Base-by-base conservation (phyloP, 2,113 vertebrate species). In the Hemicordylus capensis region DNA sequence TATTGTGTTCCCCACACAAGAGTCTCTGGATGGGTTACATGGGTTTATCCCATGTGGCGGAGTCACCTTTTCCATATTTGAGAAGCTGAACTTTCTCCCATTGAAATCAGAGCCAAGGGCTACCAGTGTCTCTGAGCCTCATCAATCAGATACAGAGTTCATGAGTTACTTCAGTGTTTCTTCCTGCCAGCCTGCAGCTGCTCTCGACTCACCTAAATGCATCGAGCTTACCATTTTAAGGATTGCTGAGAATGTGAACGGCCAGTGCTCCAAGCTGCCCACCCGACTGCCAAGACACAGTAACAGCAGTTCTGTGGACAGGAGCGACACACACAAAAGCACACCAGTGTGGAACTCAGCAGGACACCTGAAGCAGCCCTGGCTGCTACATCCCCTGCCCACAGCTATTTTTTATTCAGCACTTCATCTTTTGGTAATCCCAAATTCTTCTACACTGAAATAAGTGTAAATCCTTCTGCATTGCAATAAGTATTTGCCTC, bases 101-200 rank as follows among this genome's bases (percentile, higher is more conserved):
- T 42, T 46, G 59, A 80, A 64, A 46, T 66, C 78, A n/a, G n/a
- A n/a, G n/a, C n/a, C n/a, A n/a, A n/a, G n/a, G n/a, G n/a, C n/a
- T n/a, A n/a, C n/a, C 46, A 51, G 42, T 80, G 28, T n/a, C 44
- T 19, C 37, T 39, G 37, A n/a, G 24, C 61, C 26, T 51, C 61
- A 79, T 90, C 69, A 70, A 34, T 72, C 64, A 86, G 78, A 58
- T 83, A 87, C 84, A 86, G 70, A 59, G 42, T 81, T 82, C 59
- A 81, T 72, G 83, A 89, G 0, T 77, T 89, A 91, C 85, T 91
- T 73, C 87, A 1, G 0, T 0, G 0, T 87, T 73, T 76, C 85
- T 92, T 78, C 67, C 89, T 95, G 89, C 89, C 95, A 95, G 93
- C 77, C 70, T 87, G 81, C 91, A 95, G 91, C 93, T 91, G 91